Evolutionary conservation across 2,888 invertebrate species (phyloP).

Genomic region (Ophion obscuratus): DNA sequence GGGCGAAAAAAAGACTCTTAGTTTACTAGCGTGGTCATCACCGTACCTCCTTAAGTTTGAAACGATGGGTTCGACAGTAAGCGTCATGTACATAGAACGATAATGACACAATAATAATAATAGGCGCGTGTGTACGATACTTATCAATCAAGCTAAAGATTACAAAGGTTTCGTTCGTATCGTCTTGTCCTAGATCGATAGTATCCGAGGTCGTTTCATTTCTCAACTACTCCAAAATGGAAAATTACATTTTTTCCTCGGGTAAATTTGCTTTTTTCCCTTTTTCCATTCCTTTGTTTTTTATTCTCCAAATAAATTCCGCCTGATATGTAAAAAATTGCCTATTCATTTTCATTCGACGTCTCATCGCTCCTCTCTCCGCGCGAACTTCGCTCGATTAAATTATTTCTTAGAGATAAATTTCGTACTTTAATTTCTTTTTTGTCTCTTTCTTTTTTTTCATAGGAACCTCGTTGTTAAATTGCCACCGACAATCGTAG

Average conservation of each 20-base stretch:
- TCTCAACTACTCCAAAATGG: background rate
- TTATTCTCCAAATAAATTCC: background rate
- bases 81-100: slow-evolving; percentile 45
- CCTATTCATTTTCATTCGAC: too few species aligned
- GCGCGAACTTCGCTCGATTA: background rate
- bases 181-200: slow-evolving; percentile 20
- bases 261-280: background rate
- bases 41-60: too few species aligned
- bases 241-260: background rate
- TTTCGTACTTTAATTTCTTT: slow-evolving; percentile 47
- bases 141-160: slow-evolving; percentile 28
- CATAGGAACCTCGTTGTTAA: slow-evolving; percentile 62
- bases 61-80: slow-evolving; percentile 43
- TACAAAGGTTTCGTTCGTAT: slow-evolving; percentile 22
- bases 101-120: slow-evolving; percentile 32
- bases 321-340: slow-evolving; percentile 59
- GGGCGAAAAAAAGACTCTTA: too few species aligned
- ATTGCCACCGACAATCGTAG: slow-evolving; percentile 9
- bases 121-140: slow-evolving; percentile 13
- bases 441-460: slow-evolving; percentile 15
- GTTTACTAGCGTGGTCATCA: too few species aligned
- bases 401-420: background rate
- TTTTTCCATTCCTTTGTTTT: background rate
- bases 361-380: too few species aligned
- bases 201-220: background rate